A percentile compares a stretch with the other conserved stretches of the same genome.
Evolutionary conservation across 2,113 vertebrate species (phyloP).

Genomic region (Aix galericulata): DNA sequence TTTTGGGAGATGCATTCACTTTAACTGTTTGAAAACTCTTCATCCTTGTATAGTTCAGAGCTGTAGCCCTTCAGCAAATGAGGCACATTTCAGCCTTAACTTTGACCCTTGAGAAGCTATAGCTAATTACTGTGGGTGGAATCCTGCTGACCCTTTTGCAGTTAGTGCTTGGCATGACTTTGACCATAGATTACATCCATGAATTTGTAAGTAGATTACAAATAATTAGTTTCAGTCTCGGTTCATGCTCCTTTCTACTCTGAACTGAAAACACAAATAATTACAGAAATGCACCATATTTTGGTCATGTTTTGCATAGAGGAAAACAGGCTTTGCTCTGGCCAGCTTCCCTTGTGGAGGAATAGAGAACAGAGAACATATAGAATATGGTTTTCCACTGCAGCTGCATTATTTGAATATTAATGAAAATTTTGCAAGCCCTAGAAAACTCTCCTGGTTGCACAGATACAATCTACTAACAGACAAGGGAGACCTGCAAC

Average conservation of each 20-base stretch:
- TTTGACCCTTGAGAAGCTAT: neutral
- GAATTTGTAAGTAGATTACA: neutral
- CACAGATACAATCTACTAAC: neutral
- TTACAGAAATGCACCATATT: neutral
- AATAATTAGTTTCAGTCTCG: neutral
- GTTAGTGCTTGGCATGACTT: neutral
- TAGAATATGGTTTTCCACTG: neutral
- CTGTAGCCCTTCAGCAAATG: neutral
- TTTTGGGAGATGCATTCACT: neutral
- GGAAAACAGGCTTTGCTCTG: neutral
- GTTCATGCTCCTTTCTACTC: neutral
- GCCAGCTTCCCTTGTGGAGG: neutral
- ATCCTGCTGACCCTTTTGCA: neutral
- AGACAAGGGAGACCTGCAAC: neutral
- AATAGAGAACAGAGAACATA: neutral
- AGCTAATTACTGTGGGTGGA: neutral
- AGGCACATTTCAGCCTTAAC: neutral
- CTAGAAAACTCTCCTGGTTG: neutral
- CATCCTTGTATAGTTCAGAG: neutral
- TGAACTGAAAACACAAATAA: neutral
- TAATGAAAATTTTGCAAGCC: neutral
- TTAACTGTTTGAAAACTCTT: neutral
- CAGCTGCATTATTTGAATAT: neutral
- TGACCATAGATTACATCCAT: neutral
- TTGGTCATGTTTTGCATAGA: neutral